A percentile compares a stretch with the other conserved stretches of the same genome.
phyloP scores from a whole-genome alignment of 2,113 vertebrate genomes.

The Verasper variegatus region DNA sequence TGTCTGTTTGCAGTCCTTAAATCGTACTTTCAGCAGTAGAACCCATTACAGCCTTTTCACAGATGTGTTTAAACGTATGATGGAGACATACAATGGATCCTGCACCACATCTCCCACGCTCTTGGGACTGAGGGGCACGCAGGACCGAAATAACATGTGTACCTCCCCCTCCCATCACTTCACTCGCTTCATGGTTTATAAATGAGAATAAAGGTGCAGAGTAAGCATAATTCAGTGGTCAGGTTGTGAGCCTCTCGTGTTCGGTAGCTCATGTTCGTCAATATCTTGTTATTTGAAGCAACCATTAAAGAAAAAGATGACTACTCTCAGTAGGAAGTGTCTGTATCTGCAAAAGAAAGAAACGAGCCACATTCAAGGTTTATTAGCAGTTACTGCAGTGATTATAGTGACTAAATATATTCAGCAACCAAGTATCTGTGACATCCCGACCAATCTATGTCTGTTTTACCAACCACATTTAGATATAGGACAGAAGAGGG shows the following conservation, averaged over 20 bases:
- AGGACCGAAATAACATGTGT: conserved; percentile 40
- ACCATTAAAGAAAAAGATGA: background rate
- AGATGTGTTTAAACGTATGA: background rate
- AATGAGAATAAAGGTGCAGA: conserved; percentile 43
- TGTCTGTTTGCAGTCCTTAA: conserved; percentile 6
- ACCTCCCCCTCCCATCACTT: background rate
- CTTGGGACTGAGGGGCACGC: no score
- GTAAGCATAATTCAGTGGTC: conserved; percentile 23
- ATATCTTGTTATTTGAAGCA: conserved; percentile 27
- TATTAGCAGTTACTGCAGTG: background rate
- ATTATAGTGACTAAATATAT: no score
- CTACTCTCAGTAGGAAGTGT: background rate
- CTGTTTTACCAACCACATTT: no score
- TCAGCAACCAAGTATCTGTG: no score
- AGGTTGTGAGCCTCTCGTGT: conserved; percentile 2
- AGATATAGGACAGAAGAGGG: no score
- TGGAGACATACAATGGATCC: background rate
- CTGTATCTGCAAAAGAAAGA: background rate
- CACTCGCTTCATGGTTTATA: conserved; percentile 52
- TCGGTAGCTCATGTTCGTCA: conserved; percentile 1
- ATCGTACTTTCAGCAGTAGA: no score
- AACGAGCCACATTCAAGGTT: background rate
- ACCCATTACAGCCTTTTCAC: background rate
- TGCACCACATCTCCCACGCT: conserved; percentile 12
- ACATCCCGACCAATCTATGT: no score